Evolutionary conservation across 2,113 vertebrate genomes (phyloP).

Genomic region (Herpetotheres cachinnans): DNA sequence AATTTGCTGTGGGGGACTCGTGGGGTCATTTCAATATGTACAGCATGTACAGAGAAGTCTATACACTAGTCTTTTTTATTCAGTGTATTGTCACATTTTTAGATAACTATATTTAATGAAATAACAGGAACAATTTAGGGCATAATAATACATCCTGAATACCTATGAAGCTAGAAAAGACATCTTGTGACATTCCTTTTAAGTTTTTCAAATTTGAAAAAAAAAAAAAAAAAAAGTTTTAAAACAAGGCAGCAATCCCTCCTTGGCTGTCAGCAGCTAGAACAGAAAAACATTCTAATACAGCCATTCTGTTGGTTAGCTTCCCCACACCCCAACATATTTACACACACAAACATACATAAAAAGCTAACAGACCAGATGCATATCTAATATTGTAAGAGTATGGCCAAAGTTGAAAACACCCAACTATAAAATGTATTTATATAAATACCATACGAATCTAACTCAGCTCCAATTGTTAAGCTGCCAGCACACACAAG

Average conservation of each 20-base stretch:
- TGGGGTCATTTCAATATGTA: constrained; percentile 40
- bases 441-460: background rate
- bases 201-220: background rate
- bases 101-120: background rate
- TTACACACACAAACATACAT: background rate
- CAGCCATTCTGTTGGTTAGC: background rate
- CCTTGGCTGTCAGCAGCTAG: background rate
- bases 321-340: background rate
- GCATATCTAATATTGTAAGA: background rate
- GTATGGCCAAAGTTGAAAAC: background rate
- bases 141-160: background rate
- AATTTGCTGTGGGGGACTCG: constrained; percentile 54
- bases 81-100: background rate
- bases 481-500: background rate
- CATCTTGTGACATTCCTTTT: background rate
- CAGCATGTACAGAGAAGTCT: background rate
- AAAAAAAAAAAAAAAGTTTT: background rate
- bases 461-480: background rate
- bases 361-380: background rate
- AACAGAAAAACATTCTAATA: background rate
- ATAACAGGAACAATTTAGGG: background rate
- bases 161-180: background rate
- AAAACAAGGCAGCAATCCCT: background rate
- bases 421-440: background rate
- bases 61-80: background rate